Conservation (phyloP, 2,113 vertebrate species). For the Semicossyphus pulcher region DNA sequence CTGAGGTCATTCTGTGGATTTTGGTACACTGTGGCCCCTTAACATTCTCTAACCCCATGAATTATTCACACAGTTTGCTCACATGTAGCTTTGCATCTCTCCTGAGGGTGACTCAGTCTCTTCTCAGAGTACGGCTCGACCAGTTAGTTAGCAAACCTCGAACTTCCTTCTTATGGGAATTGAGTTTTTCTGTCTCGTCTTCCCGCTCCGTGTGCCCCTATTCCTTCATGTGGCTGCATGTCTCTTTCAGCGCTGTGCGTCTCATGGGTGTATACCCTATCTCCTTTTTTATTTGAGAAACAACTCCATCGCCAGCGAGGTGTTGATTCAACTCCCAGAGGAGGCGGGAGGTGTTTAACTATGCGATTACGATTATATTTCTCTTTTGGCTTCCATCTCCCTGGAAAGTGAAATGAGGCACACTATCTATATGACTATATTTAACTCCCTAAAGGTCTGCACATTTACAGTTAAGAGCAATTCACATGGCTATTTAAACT, state of each 20-base stretch:
- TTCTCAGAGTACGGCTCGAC: conserved; percentile 17
- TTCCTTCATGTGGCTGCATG: conserved; percentile 43
- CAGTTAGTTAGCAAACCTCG: conserved; percentile 37
- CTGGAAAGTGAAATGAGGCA: conserved; percentile 11
- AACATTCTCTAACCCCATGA: conserved; percentile 15
- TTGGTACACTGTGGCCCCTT: background rate
- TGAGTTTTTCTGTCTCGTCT: conserved; percentile 21
- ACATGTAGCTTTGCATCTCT: background rate
- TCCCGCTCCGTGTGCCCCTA: conserved; percentile 35
- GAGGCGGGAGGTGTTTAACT: conserved; percentile 7
- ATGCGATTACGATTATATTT: background rate
- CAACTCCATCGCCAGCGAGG: conserved; percentile 16
- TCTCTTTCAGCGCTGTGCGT: conserved; percentile 15
- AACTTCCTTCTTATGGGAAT: conserved; percentile 43
- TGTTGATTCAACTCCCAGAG: conserved; percentile 26
- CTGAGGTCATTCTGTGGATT: conserved; percentile 17
- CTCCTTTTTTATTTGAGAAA: conserved; percentile 29
- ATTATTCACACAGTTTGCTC: conserved; percentile 44
- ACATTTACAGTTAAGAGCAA: background rate
- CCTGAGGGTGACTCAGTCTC: conserved; percentile 27
- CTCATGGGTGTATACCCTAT: conserved; percentile 1
- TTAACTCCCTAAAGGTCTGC: background rate
- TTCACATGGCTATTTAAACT: background rate
- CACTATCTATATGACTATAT: background rate
- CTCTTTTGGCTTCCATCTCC: background rate